Evolutionary conservation across 1,140 invertebrate species (phyloP), one percentile per base, ranked within the genome.

Genomic region (Luehdorfia chinensis): DNA sequence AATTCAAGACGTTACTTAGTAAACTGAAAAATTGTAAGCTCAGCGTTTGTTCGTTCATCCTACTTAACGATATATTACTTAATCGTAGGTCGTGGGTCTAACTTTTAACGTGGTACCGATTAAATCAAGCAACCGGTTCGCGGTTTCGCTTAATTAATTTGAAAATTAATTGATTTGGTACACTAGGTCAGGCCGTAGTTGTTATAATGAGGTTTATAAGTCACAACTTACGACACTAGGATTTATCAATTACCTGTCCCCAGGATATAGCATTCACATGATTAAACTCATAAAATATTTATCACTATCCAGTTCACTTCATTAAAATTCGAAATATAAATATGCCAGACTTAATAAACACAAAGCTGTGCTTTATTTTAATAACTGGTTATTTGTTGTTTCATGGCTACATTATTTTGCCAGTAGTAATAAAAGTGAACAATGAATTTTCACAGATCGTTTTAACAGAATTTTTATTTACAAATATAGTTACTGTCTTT

Each of bases 91-190:
- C 69, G 70, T 61, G 59, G 55, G 47, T 55, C 55, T 65, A 66
- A 58, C 73, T 84, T 81, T 77, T 66, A 56, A 70, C 62, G 64
- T 78, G 65, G 59, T 61, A 61, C 60, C 56, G 41, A 64, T 45
- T 52, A 57, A 66, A 64, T 65, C 46, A 60, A 50, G 23, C 30
- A 65, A 79, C 74, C 77, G 66, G 76, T 84, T 73, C 49, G 64
- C 21, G 36, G 66, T 73, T 68, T 74, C 58, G 65, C 63, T 69
- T 64, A 75, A 75, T 74, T 75, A 75, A 75, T 71, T 81, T 70
- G 50, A 73, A 78, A 78, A 75, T 73, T 70, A 76, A 78, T 81
- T 79, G 65, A 48, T 72, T 65, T 66, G 55, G 52, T 62, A 66
- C 54, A 66, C 59, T 57, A 59, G 62, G 61, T 73, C 70, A 57